Conservation (phyloP, 2,113 vertebrate genomes). For the Leptodactylus fuscus region DNA sequence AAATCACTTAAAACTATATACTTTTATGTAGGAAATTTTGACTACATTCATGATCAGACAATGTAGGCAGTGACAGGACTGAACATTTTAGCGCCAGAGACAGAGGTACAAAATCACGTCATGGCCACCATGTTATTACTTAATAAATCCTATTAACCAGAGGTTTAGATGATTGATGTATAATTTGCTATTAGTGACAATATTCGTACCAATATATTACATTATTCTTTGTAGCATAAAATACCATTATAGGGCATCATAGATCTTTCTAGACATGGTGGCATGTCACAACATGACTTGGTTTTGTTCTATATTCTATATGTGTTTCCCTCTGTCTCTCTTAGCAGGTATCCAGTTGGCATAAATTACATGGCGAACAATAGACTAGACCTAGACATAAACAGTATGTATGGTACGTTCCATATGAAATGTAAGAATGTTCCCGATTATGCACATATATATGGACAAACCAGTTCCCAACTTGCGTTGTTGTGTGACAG, state of each 20-base stretch:
- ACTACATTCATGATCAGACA: not conserved
- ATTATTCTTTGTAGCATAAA: not conserved
- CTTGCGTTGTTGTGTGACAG: not conserved
- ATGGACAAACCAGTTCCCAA: not conserved
- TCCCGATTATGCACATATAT: not conserved
- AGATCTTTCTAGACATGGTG: not conserved
- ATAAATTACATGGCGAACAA: not conserved
- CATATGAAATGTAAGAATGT: conserved; percentile 16
- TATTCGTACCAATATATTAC: not conserved
- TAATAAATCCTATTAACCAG: not conserved
- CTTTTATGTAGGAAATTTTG: too few relatives aligned
- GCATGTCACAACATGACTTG: not conserved
- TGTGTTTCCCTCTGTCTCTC: not conserved
- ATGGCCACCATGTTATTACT: not conserved
- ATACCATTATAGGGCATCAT: not conserved
- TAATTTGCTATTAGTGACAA: not conserved
- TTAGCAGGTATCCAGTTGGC: not conserved
- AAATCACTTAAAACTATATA: too few relatives aligned
- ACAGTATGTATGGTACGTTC: not conserved
- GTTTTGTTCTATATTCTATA: not conserved
- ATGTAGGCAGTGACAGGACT: conserved; percentile 2
- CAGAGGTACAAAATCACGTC: not conserved
- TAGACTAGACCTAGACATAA: conserved; percentile 4
- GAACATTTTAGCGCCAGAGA: not conserved
- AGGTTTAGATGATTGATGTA: not conserved